These are phyloP conservation scores for Aspidiotus rigidus DNA, from an alignment of 2,888 invertebrate species.

Conservation along the genomic window DNA sequence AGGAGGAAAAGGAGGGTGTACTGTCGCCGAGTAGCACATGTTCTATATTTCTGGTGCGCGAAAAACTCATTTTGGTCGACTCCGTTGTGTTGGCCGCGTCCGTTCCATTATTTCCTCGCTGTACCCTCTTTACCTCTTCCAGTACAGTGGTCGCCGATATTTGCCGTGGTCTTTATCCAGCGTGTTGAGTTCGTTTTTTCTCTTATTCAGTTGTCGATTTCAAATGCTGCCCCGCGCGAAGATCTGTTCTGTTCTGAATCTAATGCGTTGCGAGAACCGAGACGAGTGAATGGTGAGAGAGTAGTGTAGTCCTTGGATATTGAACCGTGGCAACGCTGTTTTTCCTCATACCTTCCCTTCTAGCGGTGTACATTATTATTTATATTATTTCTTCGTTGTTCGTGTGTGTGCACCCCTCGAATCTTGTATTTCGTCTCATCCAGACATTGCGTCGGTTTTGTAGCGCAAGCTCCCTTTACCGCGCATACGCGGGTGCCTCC, in stretches of 20 bases:
- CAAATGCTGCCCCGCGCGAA: slow-evolving; percentile 28
- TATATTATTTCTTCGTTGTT: background rate
- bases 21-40: slow-evolving; percentile 27
- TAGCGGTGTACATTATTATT: background rate
- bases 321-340: slow-evolving; percentile 28
- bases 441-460: slow-evolving; percentile 31
- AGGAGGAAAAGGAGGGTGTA: slow-evolving; percentile 7
- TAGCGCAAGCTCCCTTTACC: slow-evolving; percentile 28
- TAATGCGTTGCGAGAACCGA: background rate
- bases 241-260: slow-evolving; percentile 22
- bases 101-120: background rate
- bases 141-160: slow-evolving; percentile 36
- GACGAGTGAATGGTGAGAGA: slow-evolving; percentile 19
- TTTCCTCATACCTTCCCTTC: slow-evolving; percentile 16
- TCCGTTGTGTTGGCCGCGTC: slow-evolving; percentile 18
- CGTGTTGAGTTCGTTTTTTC: slow-evolving; percentile 23
- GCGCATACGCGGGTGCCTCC: slow-evolving; percentile 18
- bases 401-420: slow-evolving; percentile 23
- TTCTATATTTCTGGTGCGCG: slow-evolving; percentile 29
- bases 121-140: slow-evolving; percentile 30
- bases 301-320: slow-evolving; percentile 13
- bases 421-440: slow-evolving; percentile 31
- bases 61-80: slow-evolving; percentile 30
- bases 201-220: slow-evolving; percentile 22
- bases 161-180: slow-evolving; percentile 31